Conservation (phyloP, 2,888 invertebrate species). For the Melitaea athalia region DNA sequence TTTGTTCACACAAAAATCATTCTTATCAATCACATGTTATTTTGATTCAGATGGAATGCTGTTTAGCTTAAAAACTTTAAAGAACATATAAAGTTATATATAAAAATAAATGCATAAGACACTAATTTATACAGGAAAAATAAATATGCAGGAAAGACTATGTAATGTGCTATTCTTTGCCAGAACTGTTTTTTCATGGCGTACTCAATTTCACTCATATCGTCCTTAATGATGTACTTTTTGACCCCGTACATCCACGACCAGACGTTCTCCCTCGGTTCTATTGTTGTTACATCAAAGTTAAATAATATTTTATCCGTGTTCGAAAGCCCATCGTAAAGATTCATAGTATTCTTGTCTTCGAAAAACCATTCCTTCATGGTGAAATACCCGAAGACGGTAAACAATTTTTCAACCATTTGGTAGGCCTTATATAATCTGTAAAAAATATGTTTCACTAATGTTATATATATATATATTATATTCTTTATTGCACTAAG, state of each 20-base stretch:
- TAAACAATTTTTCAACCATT: background rate
- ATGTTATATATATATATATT: background rate
- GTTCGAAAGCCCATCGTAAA: background rate
- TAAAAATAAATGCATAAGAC: background rate
- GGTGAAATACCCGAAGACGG: background rate
- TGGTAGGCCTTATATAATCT: background rate
- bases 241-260: background rate
- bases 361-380: background rate
- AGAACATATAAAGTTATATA: background rate
- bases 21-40: too few species aligned
- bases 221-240: background rate
- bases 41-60: too few species aligned
- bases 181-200: background rate
- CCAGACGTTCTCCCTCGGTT: background rate
- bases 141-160: background rate
- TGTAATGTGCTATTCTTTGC: background rate
- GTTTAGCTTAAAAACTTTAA: too few species aligned
- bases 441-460: background rate
- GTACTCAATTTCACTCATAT: background rate
- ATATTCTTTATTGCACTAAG: too few species aligned
- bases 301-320: conserved; percentile 2
- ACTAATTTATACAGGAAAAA: background rate
- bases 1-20: too few species aligned
- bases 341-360: background rate
- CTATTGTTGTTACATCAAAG: background rate